Percentiles rank a stretch among this genome's conserved stretches.
These are phyloP conservation scores for Enteromius paludinosus DNA, from an alignment of 2,797 vertebrate species.

Conservation along the genomic window DNA sequence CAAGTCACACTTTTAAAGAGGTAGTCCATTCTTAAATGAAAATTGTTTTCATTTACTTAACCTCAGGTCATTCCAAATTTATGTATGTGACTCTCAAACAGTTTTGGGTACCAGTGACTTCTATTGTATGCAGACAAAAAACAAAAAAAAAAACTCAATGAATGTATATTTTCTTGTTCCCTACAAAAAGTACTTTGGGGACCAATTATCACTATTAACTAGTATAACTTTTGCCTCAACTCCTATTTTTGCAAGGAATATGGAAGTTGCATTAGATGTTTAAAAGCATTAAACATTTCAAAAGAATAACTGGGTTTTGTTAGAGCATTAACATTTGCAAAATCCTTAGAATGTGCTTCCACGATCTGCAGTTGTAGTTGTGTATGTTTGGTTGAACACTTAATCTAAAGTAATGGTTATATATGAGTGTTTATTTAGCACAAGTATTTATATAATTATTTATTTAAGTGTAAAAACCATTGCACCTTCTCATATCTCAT, in stretches of 20 bases:
- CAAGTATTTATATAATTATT: constrained; percentile 12
- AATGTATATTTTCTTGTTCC: too few relatives aligned
- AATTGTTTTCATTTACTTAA: neutral
- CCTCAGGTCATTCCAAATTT: neutral
- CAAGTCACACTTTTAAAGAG: neutral
- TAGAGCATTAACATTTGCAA: neutral
- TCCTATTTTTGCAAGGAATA: neutral
- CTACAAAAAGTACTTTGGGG: neutral
- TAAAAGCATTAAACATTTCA: neutral
- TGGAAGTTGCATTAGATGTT: neutral
- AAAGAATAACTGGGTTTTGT: neutral
- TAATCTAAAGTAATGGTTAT: neutral
- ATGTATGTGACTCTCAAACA: neutral
- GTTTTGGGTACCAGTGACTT: neutral
- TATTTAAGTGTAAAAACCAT: constrained; percentile 1
- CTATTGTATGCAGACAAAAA: neutral
- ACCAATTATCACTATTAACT: neutral
- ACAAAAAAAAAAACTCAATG: too few relatives aligned
- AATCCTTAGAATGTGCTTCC: neutral
- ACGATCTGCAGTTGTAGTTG: neutral
- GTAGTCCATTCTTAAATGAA: neutral
- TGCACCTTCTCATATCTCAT: neutral
- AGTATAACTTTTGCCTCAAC: neutral
- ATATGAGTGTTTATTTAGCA: constrained; percentile 7
- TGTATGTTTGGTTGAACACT: neutral